These are phyloP conservation scores for Fringilla coelebs DNA, from an alignment of 2,797 vertebrate species.

Conservation along the genomic window DNA sequence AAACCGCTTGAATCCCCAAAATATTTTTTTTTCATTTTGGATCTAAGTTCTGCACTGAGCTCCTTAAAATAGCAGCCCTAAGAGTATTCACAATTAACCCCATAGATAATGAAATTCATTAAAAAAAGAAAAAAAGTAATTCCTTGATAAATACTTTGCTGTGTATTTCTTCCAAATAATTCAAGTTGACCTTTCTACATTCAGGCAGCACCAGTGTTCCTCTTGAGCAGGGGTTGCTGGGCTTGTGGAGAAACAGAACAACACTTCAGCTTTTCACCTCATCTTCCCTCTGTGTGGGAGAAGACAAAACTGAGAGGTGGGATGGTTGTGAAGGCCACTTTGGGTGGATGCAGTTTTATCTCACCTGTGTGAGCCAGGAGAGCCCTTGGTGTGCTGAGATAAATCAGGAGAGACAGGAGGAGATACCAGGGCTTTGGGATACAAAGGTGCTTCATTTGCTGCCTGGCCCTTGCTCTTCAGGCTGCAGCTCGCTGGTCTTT, in stretches of 20 bases:
- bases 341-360: neutral
- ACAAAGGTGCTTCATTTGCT: neutral
- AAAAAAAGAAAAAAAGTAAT: neutral
- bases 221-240: neutral
- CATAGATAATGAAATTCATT: neutral
- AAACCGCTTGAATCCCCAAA: neutral
- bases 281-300: neutral
- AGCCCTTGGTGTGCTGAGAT: neutral
- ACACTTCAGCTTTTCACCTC: neutral
- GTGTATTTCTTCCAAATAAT: neutral
- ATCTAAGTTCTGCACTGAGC: neutral
- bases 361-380: neutral
- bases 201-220: accelerated
- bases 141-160: neutral
- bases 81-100: neutral
- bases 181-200: neutral
- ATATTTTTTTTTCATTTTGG: neutral
- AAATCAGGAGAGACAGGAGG: neutral
- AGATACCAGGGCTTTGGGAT: neutral
- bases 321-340: neutral
- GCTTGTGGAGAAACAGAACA: neutral
- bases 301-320: neutral
- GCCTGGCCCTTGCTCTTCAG: neutral
- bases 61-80: neutral
- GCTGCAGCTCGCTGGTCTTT: neutral